Base-by-base conservation (phyloP, 1,140 invertebrate genomes). In the Anastrepha ludens region DNA sequence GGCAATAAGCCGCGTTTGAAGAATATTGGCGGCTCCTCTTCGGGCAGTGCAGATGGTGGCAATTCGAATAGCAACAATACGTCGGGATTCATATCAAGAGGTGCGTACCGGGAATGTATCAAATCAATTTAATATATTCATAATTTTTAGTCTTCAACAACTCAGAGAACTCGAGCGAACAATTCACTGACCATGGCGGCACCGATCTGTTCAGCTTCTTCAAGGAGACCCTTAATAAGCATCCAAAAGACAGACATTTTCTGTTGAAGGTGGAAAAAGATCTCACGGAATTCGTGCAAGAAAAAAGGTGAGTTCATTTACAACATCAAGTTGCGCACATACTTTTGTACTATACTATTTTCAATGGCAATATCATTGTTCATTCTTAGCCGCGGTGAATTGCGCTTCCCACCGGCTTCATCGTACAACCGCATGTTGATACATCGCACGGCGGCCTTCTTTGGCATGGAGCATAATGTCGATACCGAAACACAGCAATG, bases 391-490 rank as follows among this genome's bases (percentile, higher is more conserved):
- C 95, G 95, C 86, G 96, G 95, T 91, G 95, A 96, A 89, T 96
- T 96, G 88, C 97, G 97, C 90, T 98, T 99, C 94, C 96, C 96
- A 7, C 96, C 96, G 91, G 97, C 98, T 96, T 97, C 97, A 64
- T 98, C 98, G 64, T 99, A 99, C 94, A 97, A 98, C 90, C 95
- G 98, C 58, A 98, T 99, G 98, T 93, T 99, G 88, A 97, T 99
- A 7, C 98, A 99, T 94, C 96, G 98, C 44, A 97, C 98, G 64
- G 97, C 98, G 3, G 97, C 97, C 64, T 98, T 97, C 91, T 99
- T 98, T 93, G 97, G 98, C 67, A 96, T 99, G 94, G 97, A 98
- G 87, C 98, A 99, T 93, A 98, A 98, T 93, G 96, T 99, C 41
- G 98, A 99, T 94, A 91, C 93, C 50, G 95, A 96, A 89, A 96